These are phyloP conservation scores for Rynchops niger DNA, from an alignment of 2,113 vertebrate genomes.

Conservation along the genomic window DNA sequence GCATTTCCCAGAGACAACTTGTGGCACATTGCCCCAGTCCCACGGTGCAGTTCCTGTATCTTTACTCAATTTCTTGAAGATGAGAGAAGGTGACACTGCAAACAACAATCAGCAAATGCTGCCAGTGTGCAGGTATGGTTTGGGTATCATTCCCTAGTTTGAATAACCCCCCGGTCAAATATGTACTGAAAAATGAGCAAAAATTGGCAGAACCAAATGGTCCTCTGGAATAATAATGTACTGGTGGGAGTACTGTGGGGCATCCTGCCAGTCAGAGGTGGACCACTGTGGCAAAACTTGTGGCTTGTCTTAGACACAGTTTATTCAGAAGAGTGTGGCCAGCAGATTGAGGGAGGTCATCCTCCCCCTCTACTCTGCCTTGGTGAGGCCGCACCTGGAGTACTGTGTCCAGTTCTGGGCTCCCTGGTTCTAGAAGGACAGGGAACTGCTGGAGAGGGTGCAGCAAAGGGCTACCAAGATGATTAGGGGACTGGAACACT, in stretches of 20 bases:
- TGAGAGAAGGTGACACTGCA: background rate
- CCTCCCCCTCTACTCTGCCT: no score
- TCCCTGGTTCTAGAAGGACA: no score
- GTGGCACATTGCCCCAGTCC: background rate
- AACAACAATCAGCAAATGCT: background rate
- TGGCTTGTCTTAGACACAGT: background rate
- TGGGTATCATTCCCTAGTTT: background rate
- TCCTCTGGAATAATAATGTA: background rate
- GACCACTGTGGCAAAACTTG: background rate
- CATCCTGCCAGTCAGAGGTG: background rate
- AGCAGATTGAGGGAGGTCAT: no score
- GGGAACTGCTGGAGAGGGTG: no score
- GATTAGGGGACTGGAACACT: no score
- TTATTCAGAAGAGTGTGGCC: background rate
- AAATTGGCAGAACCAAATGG: background rate
- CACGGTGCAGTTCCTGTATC: background rate
- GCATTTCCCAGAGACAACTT: background rate
- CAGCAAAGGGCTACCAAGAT: no score
- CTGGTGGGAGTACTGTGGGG: background rate
- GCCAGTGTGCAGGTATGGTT: background rate
- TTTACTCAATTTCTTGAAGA: background rate
- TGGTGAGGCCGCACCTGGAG: no score
- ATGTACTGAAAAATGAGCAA: background rate
- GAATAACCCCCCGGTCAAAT: background rate
- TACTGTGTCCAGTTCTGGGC: no score